Base-by-base conservation (phyloP, 2,797 vertebrate species). In the Typhlichthys eigenmanni region DNA sequence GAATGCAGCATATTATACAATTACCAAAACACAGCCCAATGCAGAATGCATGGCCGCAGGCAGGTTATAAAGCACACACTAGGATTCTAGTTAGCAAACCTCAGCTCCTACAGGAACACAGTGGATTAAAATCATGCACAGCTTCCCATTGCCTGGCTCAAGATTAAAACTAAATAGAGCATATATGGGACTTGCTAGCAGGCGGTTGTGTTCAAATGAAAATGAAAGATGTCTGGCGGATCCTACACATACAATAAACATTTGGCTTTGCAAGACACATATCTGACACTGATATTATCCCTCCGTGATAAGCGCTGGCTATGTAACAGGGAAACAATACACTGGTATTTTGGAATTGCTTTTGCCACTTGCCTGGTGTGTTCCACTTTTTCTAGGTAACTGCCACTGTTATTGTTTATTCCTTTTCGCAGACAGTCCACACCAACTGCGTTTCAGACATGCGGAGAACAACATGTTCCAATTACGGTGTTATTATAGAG, bases 401-500 rank as follows among this genome's bases (percentile, higher is more conserved):
- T 29, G n/a, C 8, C 45, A n/a, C 13, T 58, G 17, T 57, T 68
- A 5, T 43, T 14, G 45, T 55, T 13, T 19, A 29, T 55, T 52
- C 57, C 13, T 58, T 16, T 4, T 68, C 19, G 6, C 47, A 47
- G 9, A 14, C 51, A 29, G 19, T 17, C 14, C 34, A 17, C 53
- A 62, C 53, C 32, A 14, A 43, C 38, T 43, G 38, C 32, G 32
- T 49, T 53, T 9, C 47, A 52, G 55, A 62, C 14, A 0, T 51
- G 59, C 68, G 38, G n/a, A 61, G 71, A 75, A 69, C 63, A 69
- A 53, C 4, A 9, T 48, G 66, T 58, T 78, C 64, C 3, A 60
- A 47, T 81, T 60, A 69, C 13, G 13, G 50, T 52, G 57, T 80
- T 59, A 73, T 80, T 76, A 68, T 55, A 43, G 50, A 14, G 29